Conservation (phyloP, 1,140 invertebrate genomes). For the Brachionus rotundiformis region DNA sequence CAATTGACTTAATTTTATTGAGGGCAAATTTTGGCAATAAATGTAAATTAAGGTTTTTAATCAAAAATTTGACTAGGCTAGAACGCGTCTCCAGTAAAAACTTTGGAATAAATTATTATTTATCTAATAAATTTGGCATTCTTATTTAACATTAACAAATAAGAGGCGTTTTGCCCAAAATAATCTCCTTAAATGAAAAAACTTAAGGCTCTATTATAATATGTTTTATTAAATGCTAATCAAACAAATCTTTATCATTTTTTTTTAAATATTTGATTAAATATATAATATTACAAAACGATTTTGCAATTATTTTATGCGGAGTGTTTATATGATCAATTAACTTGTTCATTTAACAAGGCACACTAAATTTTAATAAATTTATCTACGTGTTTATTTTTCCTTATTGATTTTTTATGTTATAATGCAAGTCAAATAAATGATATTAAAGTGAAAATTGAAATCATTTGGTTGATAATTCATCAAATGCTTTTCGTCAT, state of each 20-base stretch:
- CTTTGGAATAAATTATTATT: not conserved
- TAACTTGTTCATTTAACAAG: not conserved
- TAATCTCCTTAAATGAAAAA: not conserved
- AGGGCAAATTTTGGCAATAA: not conserved
- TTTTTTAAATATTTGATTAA: slow-evolving; percentile 18
- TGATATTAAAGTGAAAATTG: not conserved
- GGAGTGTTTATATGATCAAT: not conserved
- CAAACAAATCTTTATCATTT: slow-evolving; percentile 15
- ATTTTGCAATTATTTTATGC: not conserved
- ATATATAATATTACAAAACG: not conserved
- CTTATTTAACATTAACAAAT: slow-evolving; percentile 6
- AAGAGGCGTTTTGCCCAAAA: slow-evolving; percentile 2
- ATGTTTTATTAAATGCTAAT: slow-evolving; percentile 2
- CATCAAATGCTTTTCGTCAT: not conserved
- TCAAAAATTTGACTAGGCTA: not conserved
- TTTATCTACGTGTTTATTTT: not conserved
- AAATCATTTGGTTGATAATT: not conserved
- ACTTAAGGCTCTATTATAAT: not conserved
- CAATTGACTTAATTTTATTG: not conserved
- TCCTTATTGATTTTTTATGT: slow-evolving; percentile 7
- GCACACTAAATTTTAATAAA: not conserved
- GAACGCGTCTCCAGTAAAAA: not conserved
- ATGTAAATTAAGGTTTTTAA: not conserved
- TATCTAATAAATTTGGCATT: not conserved
- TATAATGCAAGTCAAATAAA: not conserved